A percentile compares a stretch with the other conserved stretches of the same genome.
phyloP scores from a whole-genome alignment of 2,113 vertebrate genomes.

The Irena cyanogastra region DNA sequence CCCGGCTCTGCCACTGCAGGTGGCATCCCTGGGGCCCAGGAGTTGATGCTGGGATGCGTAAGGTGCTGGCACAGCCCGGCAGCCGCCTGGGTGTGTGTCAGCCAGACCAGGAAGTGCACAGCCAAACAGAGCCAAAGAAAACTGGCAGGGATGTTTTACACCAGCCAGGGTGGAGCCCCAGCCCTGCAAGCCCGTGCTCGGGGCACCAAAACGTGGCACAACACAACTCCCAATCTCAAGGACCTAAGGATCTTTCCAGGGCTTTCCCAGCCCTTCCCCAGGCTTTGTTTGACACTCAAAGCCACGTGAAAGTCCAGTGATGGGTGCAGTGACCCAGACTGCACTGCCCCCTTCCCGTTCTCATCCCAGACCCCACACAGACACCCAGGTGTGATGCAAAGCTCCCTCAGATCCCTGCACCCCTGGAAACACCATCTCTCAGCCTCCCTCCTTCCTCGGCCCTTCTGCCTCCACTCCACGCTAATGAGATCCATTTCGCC shows the following conservation, averaged over 20 bases:
- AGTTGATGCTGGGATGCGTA: neutral
- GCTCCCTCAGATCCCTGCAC: neutral
- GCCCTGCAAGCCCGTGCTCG: rapidly evolving
- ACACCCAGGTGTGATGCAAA: rapidly evolving
- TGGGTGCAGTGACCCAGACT: neutral
- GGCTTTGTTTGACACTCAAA: neutral
- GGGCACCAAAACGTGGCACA: neutral
- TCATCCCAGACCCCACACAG: neutral
- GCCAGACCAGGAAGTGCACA: neutral
- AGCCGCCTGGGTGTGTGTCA: neutral
- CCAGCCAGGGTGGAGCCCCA: neutral
- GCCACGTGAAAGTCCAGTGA: rapidly evolving
- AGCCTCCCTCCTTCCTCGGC: neutral
- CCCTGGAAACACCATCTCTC: neutral
- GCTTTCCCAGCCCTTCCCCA: neutral
- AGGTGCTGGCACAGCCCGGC: neutral
- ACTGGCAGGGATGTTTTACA: neutral
- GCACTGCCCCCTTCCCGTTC: rapidly evolving
- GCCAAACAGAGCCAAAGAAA: neutral
- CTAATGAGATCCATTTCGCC: neutral
- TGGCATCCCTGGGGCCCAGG: neutral
- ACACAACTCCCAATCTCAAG: neutral
- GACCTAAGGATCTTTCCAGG: rapidly evolving
- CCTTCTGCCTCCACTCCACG: neutral
- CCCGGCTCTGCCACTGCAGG: neutral